Conservation (phyloP, 2,797 vertebrate genomes). For the Takifugu ocellatus region DNA sequence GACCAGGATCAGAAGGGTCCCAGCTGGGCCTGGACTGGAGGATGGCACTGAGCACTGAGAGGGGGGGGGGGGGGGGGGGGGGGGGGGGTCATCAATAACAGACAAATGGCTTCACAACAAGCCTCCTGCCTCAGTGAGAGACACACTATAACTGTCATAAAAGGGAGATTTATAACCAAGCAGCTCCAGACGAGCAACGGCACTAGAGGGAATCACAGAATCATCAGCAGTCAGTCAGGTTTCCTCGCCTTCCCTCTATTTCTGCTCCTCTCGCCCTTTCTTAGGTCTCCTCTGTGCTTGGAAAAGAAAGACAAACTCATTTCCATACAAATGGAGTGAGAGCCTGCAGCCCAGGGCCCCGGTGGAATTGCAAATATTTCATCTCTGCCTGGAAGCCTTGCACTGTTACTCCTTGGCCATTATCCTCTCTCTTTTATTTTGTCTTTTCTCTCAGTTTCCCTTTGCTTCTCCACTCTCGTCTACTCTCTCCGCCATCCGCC, state of each 20-base stretch:
- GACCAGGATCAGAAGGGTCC: conserved; percentile 64
- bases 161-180: conserved; percentile 68
- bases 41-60: conserved; percentile 49
- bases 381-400: conserved; percentile 74
- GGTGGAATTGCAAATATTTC: conserved; percentile 83
- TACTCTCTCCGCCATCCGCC: conserved; percentile 22
- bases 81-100: conserved; percentile 27
- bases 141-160: conserved; percentile 64
- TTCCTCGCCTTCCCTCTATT: conserved; percentile 47
- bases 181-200: conserved; percentile 53
- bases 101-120: conserved; percentile 54
- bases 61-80: no score
- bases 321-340: conserved; percentile 84
- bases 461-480: conserved; percentile 29
- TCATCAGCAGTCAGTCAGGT: conserved; percentile 64
- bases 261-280: conserved; percentile 27
- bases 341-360: conserved; percentile 73
- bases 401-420: conserved; percentile 68
- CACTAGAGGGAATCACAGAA: conserved; percentile 69
- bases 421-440: conserved; percentile 62
- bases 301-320: conserved; percentile 79
- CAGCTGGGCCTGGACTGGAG: conserved; percentile 61
- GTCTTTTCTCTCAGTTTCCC: conserved; percentile 34
- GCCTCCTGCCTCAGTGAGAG: conserved; percentile 46
- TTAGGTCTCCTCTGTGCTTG: conserved; percentile 57